phyloP scores from a whole-genome alignment of 2,888 invertebrate genomes.

The Luperina nickerlii region DNA sequence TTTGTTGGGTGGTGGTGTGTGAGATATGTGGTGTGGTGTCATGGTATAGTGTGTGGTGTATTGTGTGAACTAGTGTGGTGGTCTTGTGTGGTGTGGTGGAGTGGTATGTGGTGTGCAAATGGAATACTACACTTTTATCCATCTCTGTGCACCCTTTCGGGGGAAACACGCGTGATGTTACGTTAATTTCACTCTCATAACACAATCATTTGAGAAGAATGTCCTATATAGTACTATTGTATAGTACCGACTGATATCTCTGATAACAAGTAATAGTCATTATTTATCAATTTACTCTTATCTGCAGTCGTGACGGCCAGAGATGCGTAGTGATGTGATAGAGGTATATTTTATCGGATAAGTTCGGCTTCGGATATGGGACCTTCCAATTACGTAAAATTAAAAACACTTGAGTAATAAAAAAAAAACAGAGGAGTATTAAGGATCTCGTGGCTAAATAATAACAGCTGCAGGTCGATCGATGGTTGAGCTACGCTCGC shows the following conservation, averaged over 20 bases:
- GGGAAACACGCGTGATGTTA: background rate
- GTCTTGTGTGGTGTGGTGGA: background rate
- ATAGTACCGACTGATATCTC: background rate
- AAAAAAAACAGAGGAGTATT: background rate
- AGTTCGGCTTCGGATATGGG: background rate
- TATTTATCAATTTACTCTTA: constrained; percentile 21
- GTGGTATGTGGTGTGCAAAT: background rate
- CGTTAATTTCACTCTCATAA: background rate
- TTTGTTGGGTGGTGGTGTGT: no score
- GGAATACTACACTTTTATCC: background rate
- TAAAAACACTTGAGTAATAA: no score
- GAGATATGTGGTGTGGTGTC: background rate
- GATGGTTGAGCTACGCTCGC: background rate
- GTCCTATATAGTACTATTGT: background rate
- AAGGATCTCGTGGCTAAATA: background rate
- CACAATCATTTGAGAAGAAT: background rate
- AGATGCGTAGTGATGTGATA: constrained; percentile 23
- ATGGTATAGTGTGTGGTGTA: no score
- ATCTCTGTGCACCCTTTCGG: background rate
- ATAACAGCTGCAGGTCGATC: background rate
- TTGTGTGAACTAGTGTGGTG: no score
- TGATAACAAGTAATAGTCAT: background rate
- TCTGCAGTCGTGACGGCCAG: background rate
- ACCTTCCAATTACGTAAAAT: background rate
- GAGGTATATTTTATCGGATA: background rate